Evolutionary conservation across 2,113 vertebrate species (phyloP).

Genomic region (Choloepus hoffmanni): DNA sequence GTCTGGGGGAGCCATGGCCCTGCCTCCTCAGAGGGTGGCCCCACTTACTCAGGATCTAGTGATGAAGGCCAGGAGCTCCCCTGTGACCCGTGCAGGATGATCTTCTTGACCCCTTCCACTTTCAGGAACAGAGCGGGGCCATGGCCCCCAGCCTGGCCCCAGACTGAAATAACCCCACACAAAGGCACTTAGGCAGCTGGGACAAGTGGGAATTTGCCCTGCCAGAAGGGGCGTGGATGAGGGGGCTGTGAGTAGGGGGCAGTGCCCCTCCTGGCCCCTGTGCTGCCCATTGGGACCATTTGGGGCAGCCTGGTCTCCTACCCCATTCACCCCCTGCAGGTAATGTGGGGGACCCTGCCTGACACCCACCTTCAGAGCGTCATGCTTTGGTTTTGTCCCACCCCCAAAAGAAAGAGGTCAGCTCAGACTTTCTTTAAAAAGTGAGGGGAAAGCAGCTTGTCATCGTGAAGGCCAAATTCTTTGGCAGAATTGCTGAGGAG

Average conservation of each 20-base stretch:
- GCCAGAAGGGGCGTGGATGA: too few relatives aligned
- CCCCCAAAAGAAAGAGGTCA: not conserved
- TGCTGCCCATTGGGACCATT: not conserved
- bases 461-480: not conserved
- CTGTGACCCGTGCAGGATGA: slow-evolving; percentile 90
- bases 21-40: not conserved
- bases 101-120: slow-evolving; percentile 92
- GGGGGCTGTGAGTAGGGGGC: too few relatives aligned
- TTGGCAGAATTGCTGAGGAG: not conserved
- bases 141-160: slow-evolving; percentile 28
- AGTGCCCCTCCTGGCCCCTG: too few relatives aligned
- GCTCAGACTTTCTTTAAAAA: not conserved
- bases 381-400: not conserved
- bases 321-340: too few relatives aligned
- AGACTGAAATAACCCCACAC: not conserved
- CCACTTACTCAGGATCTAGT: slow-evolving; percentile 88
- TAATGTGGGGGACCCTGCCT: not conserved
- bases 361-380: not conserved
- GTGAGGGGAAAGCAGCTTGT: not conserved
- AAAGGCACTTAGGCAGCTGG: not conserved
- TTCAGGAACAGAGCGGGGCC: slow-evolving; percentile 87
- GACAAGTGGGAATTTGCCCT: not conserved
- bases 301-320: not conserved
- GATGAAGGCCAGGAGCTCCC: slow-evolving; percentile 88
- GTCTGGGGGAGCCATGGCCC: not conserved